Conservation (phyloP, 2,888 invertebrate genomes). For the Podotricha telesiphe region DNA sequence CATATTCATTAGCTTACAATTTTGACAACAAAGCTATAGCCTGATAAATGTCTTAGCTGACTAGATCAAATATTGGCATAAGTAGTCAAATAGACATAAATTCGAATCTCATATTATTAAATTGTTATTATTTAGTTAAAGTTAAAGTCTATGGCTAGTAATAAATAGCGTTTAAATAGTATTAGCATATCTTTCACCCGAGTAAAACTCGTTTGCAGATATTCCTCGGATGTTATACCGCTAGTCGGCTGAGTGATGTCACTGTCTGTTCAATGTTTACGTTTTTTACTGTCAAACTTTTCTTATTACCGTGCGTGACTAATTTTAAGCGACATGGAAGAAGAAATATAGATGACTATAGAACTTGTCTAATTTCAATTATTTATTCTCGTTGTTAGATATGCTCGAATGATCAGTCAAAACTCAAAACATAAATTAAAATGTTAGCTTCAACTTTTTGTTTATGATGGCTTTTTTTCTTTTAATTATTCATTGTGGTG, state of each 20-base stretch:
- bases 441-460: background rate
- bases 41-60: too few relatives aligned
- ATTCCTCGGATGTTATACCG: constrained; percentile 34
- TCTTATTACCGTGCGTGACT: constrained; percentile 34
- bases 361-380: constrained; percentile 9
- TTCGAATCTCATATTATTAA: background rate
- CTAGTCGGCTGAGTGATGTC: constrained; percentile 36
- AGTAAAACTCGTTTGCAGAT: constrained; percentile 34
- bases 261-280: constrained; percentile 39
- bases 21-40: too few relatives aligned
- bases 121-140: background rate
- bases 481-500: background rate
- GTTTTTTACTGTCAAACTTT: constrained; percentile 40
- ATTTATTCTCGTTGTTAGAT: constrained; percentile 8
- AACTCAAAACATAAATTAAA: constrained; percentile 2
- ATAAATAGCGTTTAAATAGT: background rate
- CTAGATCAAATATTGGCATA: too few relatives aligned
- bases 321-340: constrained; percentile 27
- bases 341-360: constrained; percentile 10
- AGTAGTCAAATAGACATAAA: too few relatives aligned
- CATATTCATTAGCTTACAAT: too few relatives aligned
- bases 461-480: background rate
- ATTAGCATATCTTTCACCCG: background rate
- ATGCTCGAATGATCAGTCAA: background rate
- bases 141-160: background rate